phyloP scores from a whole-genome alignment of 1,140 invertebrate species.

The Oncopeltus fasciatus region DNA sequence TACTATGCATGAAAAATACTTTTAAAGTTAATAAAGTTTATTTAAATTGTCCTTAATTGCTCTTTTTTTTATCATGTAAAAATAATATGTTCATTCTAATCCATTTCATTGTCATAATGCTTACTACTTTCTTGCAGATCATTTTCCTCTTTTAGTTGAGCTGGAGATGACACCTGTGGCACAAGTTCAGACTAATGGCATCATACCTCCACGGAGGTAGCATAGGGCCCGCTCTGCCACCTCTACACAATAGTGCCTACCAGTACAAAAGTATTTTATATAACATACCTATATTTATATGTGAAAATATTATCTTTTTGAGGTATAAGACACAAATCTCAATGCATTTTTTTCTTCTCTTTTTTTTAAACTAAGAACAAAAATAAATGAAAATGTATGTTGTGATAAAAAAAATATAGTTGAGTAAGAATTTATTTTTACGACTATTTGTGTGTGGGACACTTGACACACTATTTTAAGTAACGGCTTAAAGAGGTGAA shows the following conservation, averaged over 20 bases:
- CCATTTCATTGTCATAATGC: too few relatives aligned
- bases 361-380: not conserved
- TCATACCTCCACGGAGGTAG: conserved; percentile 30
- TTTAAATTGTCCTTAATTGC: not conserved
- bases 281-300: conserved; percentile 6
- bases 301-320: not conserved
- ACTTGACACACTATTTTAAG: conserved; percentile 5
- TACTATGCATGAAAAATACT: too few relatives aligned
- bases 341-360: conserved; percentile 6
- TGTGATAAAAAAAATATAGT: conserved; percentile 11
- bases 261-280: conserved; percentile 13
- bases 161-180: conserved; percentile 65
- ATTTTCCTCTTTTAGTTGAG: conserved; percentile 90
- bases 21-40: not conserved
- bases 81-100: too few relatives aligned
- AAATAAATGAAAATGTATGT: conserved; percentile 6
- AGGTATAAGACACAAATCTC: conserved; percentile 11
- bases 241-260: conserved; percentile 17
- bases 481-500: conserved; percentile 5
- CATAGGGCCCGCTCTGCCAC: not conserved
- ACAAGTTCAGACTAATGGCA: conserved; percentile 20
- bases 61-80: not conserved
- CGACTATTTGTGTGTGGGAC: not conserved
- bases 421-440: conserved; percentile 9
- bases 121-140: conserved; percentile 47